Conservation (phyloP, 2,113 vertebrate species). For the Trichechus manatus region DNA sequence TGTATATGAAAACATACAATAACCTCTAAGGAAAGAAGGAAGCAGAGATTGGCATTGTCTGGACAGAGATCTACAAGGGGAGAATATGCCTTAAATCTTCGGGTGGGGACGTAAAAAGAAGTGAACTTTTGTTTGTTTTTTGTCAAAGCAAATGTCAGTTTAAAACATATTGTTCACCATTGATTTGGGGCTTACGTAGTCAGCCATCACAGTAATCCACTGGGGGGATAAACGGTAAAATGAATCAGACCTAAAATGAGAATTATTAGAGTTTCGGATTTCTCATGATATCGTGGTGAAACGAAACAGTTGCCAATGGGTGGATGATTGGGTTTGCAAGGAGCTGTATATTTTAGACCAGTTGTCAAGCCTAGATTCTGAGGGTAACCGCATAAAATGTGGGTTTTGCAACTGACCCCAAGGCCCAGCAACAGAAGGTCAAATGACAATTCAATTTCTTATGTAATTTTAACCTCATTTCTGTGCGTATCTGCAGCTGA, state of each 20-base stretch:
- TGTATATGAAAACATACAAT: rapidly evolving
- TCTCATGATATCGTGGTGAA: rapidly evolving
- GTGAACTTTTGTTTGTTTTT: neutral
- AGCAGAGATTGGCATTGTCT: rapidly evolving
- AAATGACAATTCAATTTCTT: neutral
- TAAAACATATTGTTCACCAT: neutral
- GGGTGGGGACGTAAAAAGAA: rapidly evolving
- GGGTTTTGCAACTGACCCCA: neutral
- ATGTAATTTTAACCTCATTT: neutral
- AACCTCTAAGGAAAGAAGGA: neutral
- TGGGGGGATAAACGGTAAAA: neutral
- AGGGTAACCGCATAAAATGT: neutral
- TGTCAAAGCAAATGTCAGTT: neutral
- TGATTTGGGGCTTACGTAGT: neutral
- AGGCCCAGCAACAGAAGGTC: neutral
- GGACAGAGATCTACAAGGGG: neutral
- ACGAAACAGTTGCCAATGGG: rapidly evolving
- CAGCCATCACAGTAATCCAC: rapidly evolving
- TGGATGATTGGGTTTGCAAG: neutral
- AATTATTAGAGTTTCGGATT: rapidly evolving
- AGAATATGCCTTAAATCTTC: too few relatives aligned
- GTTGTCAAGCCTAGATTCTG: neutral
- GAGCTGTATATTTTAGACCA: neutral
- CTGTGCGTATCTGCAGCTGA: neutral
- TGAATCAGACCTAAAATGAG: neutral